Evolutionary conservation across 2,113 vertebrate species (phyloP).

Genomic region (Tautogolabrus adspersus): DNA sequence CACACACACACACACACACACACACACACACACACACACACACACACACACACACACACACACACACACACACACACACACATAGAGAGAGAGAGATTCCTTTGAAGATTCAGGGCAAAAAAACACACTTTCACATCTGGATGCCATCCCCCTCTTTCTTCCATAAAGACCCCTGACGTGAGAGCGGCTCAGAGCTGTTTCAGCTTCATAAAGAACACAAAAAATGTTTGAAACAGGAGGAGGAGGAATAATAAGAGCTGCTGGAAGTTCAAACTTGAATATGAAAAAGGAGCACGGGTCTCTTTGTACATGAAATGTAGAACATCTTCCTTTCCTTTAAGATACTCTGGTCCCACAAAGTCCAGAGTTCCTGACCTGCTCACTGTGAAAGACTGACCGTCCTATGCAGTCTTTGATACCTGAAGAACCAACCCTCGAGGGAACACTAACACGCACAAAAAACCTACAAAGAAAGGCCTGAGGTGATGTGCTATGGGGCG

Average conservation of each 20-base stretch:
- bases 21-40: no score
- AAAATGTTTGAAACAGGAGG: constrained; percentile 42
- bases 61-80: no score
- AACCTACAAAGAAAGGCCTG: constrained; percentile 13
- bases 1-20: no score
- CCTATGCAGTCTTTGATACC: constrained; percentile 52
- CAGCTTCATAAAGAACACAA: constrained; percentile 41
- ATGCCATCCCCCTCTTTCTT: constrained; percentile 73
- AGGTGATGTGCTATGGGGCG: not conserved
- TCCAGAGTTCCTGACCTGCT: constrained; percentile 32
- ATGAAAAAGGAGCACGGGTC: constrained; percentile 35
- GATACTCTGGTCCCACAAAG: constrained; percentile 37
- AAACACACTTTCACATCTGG: constrained; percentile 78
- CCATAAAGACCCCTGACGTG: constrained; percentile 68
- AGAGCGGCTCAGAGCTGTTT: constrained; percentile 60
- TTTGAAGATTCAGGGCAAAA: constrained; percentile 58
- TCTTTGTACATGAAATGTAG: constrained; percentile 56
- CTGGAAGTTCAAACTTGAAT: constrained; percentile 21
- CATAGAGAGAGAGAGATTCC: constrained; percentile 38
- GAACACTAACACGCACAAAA: constrained; percentile 12
- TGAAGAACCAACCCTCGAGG: constrained; percentile 42
- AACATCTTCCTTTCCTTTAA: constrained; percentile 55
- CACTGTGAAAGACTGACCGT: constrained; percentile 15
- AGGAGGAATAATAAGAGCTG: constrained; percentile 49
- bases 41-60: no score